These are phyloP conservation scores for Trypoxylus dichotomus DNA, from an alignment of 1,140 invertebrate genomes.

Conservation along the genomic window DNA sequence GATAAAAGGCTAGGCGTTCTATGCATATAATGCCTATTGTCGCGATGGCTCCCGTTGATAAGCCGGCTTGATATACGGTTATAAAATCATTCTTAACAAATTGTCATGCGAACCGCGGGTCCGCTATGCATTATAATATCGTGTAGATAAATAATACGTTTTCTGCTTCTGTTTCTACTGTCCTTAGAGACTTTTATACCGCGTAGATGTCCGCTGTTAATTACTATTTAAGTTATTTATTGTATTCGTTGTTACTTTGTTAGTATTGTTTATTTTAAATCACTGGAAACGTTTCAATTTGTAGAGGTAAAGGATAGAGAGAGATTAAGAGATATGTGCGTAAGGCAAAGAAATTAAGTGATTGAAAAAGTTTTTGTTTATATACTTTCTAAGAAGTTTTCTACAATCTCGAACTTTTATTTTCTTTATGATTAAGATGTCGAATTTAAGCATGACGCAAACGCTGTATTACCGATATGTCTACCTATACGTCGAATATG, in stretches of 20 bases:
- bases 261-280: not conserved
- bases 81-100: constrained; percentile 25
- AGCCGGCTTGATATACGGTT: not conserved
- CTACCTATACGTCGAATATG: too few species aligned
- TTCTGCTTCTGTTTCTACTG: not conserved
- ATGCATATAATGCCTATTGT: not conserved
- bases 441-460: too few species aligned
- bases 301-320: not conserved
- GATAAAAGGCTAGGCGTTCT: too few species aligned
- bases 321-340: not conserved
- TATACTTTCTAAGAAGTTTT: too few species aligned
- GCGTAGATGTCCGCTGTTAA: not conserved
- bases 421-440: too few species aligned
- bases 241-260: not conserved
- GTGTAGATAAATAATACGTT: not conserved
- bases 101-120: not conserved
- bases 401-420: too few species aligned
- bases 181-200: not conserved
- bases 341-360: too few species aligned
- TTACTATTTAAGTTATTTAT: not conserved
- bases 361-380: too few species aligned
- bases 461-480: too few species aligned
- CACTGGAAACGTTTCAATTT: not conserved
- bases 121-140: not conserved
- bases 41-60: not conserved